Base-by-base conservation (phyloP, 2,888 invertebrate species). In the Nemurella pictetii region DNA sequence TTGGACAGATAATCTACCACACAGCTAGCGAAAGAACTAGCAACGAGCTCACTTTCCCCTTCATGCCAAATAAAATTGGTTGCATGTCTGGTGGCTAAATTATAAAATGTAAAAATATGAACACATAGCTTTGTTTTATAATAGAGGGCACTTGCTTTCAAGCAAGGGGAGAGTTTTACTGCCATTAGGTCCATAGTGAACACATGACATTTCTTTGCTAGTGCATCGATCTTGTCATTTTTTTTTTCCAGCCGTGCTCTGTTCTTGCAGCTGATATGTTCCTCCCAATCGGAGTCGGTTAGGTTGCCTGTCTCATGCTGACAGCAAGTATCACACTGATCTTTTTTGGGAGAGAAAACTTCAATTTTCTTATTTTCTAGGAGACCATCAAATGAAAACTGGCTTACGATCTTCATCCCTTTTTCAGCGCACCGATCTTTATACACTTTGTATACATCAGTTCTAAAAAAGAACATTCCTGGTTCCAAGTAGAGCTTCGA, bases 71-170 rank as follows among this genome's bases (percentile, higher is more conserved):
- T 88, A 85, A 87, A 89, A 80, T 88, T 88, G 28, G 78, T 86
- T 12, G 73, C 85, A 28, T 87, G 84, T 9, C 87, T 82, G 9
- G 86, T 88, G n/a, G 78, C 86, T 26, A 88, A 26, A 84, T 89
- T 82, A 83, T 84, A 88, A 35, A 89, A 36, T 0, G 87, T 88
- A 84, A 88, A 88, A 86, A 88, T 88, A 84, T 89, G 88, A 4
- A 87, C 85, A 26, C 85, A 85, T 12, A 89, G 85, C 84, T 89
- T 89, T 0, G 87, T 87, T 86, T 89, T 89, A 83, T 86, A 89
- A 85, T 88, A 89, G 0, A 87, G 9, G 27, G 85, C 82, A 77
- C 86, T 86, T 35, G 87, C 87, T 12, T 84, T 83, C 80, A 88
- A 29, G n/a, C 85, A 85, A 9, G 88, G 88, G 35, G 86, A 86